Evolutionary conservation across 2,888 invertebrate species (phyloP).

Genomic region (Ophioninae sp.): DNA sequence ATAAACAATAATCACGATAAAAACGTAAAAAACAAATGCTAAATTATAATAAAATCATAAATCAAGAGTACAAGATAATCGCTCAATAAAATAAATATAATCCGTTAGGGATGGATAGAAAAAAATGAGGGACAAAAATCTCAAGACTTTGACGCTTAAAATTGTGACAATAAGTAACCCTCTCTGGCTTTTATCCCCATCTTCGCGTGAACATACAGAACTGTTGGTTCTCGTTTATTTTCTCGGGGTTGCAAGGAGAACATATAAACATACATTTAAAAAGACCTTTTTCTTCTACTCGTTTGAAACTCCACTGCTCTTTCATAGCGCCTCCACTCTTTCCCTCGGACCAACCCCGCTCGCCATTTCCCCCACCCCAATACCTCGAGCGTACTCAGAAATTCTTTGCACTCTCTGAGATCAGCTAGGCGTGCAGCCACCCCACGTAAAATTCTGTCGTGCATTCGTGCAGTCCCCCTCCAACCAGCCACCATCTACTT

Average conservation of each 20-base stretch:
- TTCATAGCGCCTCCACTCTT: slow-evolving; percentile 15
- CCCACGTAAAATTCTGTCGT: slow-evolving; percentile 74
- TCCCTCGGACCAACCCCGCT: not conserved
- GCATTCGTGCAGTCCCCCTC: slow-evolving; percentile 67
- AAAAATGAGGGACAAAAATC: no score
- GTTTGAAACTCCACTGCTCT: slow-evolving; percentile 44
- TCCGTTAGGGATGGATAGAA: no score
- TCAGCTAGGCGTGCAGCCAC: slow-evolving; percentile 53
- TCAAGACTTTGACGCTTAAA: not conserved
- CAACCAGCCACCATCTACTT: slow-evolving; percentile 27
- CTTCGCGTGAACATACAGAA: slow-evolving; percentile 2
- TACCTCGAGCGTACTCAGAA: slow-evolving; percentile 29
- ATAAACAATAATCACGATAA: not conserved
- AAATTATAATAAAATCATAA: not conserved
- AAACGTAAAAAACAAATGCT: no score
- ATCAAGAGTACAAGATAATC: not conserved
- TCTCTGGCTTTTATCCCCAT: slow-evolving; percentile 32
- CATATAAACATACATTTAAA: slow-evolving; percentile 16
- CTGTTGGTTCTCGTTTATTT: slow-evolving; percentile 37
- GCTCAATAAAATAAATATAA: not conserved
- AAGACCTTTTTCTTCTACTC: slow-evolving; percentile 21
- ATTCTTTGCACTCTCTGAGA: slow-evolving; percentile 62
- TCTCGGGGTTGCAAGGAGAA: slow-evolving; percentile 9
- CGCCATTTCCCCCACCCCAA: not conserved
- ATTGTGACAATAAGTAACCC: not conserved